phyloP scores from a whole-genome alignment of 2,888 invertebrate genomes.

The Drepanosiphum platanoidis region DNA sequence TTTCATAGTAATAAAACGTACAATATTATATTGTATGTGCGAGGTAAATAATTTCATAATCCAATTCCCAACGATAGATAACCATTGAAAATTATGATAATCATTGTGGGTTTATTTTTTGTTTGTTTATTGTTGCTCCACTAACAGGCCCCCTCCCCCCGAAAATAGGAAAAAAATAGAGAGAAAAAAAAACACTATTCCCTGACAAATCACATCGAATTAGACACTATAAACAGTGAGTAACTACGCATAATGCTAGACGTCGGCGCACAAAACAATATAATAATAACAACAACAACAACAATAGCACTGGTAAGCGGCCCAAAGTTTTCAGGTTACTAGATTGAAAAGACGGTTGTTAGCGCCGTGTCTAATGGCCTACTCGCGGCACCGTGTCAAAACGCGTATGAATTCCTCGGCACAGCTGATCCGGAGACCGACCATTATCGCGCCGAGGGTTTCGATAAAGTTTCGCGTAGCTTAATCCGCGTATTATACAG shows the following conservation, averaged over 20 bases:
- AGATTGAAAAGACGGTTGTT: conserved; percentile 28
- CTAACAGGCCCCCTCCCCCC: conserved; percentile 2
- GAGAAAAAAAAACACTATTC: background rate
- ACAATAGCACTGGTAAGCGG: background rate
- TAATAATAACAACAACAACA: background rate
- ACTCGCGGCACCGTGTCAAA: conserved; percentile 32
- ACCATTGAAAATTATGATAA: conserved; percentile 29
- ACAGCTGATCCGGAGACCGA: conserved; percentile 10
- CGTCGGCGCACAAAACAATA: conserved; percentile 7
- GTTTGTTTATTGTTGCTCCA: conserved; percentile 15
- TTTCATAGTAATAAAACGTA: too few relatives aligned
- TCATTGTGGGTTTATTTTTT: conserved; percentile 28
- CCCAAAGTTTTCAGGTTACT: conserved; percentile 53
- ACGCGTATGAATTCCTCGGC: conserved; percentile 5
- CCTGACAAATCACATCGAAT: conserved; percentile 28
- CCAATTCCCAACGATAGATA: conserved; percentile 5
- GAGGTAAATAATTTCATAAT: conserved; percentile 16
- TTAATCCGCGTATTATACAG: background rate
- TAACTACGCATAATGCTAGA: conserved; percentile 1
- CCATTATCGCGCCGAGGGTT: background rate
- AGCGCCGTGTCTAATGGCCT: conserved; percentile 30
- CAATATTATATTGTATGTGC: background rate
- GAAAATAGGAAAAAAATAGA: background rate
- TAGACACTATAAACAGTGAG: conserved; percentile 16
- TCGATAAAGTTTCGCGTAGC: conserved; percentile 5